Evolutionary conservation across 2,797 vertebrate species (phyloP), one percentile per base, ranked within the genome.

Genomic region (Dendrocincla tyrannina): DNA sequence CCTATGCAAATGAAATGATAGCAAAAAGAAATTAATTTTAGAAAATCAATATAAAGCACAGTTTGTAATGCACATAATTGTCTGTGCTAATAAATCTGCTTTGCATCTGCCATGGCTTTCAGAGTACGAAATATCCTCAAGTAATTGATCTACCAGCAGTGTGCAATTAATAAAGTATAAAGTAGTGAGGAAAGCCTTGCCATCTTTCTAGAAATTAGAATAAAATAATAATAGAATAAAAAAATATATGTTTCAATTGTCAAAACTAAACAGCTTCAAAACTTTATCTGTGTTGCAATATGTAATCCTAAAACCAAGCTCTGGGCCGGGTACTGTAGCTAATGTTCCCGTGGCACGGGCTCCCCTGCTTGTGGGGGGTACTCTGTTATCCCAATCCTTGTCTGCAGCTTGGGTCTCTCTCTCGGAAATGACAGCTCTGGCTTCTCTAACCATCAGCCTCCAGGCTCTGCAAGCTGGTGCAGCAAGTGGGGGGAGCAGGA

Each of bases 401-500:
- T 30, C 53, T 50, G 44, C 55, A 44, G 44, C 47, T 11, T 33
- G 44, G n/a, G 39, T 23, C 66, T 64, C 10, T 23, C 37, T 14
- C 39, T 58, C 24, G 68, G 59, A 14, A 58, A 28, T 7, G 28
- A 13, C 49, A 68, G 2, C 33, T 49, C 70, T 35, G 64, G 49
- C 52, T 35, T 60, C 63, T 33, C 3, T 13, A 42, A 30, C 44
- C 62, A 60, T 4, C 49, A 23, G 33, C 55, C 19, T n/a, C 59
- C 55, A 58, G 59, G 58, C 53, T 25, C 69, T n/a, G 60, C 39
- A 63, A 89, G 47, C 32, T 20, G 12, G 13, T 13, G 64, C 27
- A 35, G 73, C 24, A 18, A n/a, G 50, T 9, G 0, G 0, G 37
- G 28, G 30, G 33, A 55, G 53, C 7, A 13, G 1, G 0, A 46